These are phyloP conservation scores for Trypoxylus dichotomus DNA, from an alignment of 1,140 invertebrate species.

Conservation along the genomic window DNA sequence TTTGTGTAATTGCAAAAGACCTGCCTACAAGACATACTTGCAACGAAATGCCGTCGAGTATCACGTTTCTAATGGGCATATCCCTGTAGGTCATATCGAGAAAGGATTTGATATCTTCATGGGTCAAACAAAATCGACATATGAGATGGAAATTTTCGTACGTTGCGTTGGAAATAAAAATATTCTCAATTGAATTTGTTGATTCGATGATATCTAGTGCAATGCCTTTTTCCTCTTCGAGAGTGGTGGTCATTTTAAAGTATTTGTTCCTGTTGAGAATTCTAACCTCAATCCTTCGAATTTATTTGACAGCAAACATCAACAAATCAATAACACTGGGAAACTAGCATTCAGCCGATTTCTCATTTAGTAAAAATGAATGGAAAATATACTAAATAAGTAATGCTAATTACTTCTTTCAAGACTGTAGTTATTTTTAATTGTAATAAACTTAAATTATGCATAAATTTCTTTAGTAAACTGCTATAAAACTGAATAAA, in stretches of 20 bases:
- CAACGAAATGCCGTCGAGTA: slow-evolving; percentile 30
- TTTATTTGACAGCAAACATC: not conserved
- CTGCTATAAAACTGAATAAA: too few species aligned
- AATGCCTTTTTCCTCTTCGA: too few species aligned
- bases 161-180: not conserved
- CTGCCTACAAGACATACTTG: not conserved
- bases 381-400: too few species aligned
- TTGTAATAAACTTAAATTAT: too few species aligned
- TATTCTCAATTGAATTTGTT: not conserved
- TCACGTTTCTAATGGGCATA: slow-evolving; percentile 19
- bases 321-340: not conserved
- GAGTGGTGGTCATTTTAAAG: too few species aligned
- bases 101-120: slow-evolving; percentile 32
- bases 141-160: slow-evolving; percentile 14
- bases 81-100: slow-evolving; percentile 30
- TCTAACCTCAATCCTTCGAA: not conserved
- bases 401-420: too few species aligned
- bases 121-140: slow-evolving; percentile 38
- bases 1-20: not conserved
- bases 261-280: not conserved
- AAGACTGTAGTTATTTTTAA: too few species aligned
- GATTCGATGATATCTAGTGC: not conserved
- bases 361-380: not conserved
- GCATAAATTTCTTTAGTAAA: too few species aligned
- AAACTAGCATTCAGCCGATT: not conserved